Conservation (phyloP, 2,113 vertebrate genomes). For the Paracanthobrama guichenoti region DNA sequence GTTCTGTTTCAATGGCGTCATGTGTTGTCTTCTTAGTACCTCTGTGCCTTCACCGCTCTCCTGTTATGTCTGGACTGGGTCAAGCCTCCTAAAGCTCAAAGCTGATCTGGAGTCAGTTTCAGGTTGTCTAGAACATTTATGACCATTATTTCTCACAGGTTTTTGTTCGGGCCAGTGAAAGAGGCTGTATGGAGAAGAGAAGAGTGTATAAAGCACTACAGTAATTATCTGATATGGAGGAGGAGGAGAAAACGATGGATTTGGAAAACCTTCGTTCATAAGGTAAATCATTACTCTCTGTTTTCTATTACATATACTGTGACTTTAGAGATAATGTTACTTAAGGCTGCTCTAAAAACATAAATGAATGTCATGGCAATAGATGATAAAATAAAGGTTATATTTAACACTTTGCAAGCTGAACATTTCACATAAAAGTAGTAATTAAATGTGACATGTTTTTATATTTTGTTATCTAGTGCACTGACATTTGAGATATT, state of each 20-base stretch:
- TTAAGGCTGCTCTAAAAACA: neutral
- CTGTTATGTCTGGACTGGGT: conserved; percentile 49
- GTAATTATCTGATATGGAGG: conserved; percentile 25
- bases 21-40: conserved; percentile 47
- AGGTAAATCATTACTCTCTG: conserved; percentile 2
- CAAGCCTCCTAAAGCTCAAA: conserved; percentile 34
- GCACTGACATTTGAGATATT: neutral
- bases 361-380: neutral
- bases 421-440: neutral
- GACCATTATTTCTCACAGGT: conserved; percentile 40
- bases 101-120: conserved; percentile 8
- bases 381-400: neutral
- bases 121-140: neutral
- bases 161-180: conserved; percentile 2
- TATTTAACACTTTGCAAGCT: neutral
- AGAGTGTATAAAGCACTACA: neutral
- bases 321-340: neutral
- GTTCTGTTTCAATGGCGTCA: conserved; percentile 59
- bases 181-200: conserved; percentile 14
- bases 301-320: neutral
- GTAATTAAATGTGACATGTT: neutral
- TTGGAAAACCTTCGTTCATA: conserved; percentile 13
- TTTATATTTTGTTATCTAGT: neutral
- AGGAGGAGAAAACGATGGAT: conserved; percentile 9
- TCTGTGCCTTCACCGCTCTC: conserved; percentile 41